Percentiles rank a stretch among this genome's conserved stretches.
phyloP scores from a whole-genome alignment of 2,888 invertebrate genomes.

The Lysandra bellargus region DNA sequence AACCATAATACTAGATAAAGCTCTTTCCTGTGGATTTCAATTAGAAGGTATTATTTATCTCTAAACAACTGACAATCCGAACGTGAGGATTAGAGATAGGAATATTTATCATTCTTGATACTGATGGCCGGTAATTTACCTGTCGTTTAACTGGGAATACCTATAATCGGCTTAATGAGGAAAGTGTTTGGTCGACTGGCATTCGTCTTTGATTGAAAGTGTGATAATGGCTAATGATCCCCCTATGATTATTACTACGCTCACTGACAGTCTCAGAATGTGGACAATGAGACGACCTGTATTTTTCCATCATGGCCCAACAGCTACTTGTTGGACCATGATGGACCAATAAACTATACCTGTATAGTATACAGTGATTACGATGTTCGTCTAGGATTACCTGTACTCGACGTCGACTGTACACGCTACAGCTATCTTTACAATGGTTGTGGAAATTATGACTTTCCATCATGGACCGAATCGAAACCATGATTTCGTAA shows the following conservation, averaged over 20 bases:
- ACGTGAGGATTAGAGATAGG: slow-evolving; percentile 10
- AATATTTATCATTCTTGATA: slow-evolving; percentile 16
- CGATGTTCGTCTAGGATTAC: too few relatives aligned
- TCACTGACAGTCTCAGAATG: background rate
- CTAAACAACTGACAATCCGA: background rate
- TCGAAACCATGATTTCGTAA: too few relatives aligned
- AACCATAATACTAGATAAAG: background rate
- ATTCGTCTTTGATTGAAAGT: slow-evolving; percentile 13
- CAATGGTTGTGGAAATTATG: too few relatives aligned
- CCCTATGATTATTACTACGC: background rate
- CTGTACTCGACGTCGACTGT: too few relatives aligned
- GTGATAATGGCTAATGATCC: slow-evolving; percentile 9
- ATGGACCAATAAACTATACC: too few relatives aligned
- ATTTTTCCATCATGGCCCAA: too few relatives aligned
- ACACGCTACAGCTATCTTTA: too few relatives aligned
- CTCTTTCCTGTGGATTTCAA: background rate
- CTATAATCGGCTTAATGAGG: slow-evolving; percentile 7
- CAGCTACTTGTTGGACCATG: too few relatives aligned
- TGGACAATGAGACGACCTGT: background rate
- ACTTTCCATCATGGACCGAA: too few relatives aligned
- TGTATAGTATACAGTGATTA: too few relatives aligned
- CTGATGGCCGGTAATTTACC: slow-evolving; percentile 15
- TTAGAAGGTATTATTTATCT: slow-evolving; percentile 12
- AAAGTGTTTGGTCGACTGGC: slow-evolving; percentile 4
- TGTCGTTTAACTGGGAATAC: background rate